Conservation (phyloP, 2,888 invertebrate species). For the Eupithecia dodoneata region DNA sequence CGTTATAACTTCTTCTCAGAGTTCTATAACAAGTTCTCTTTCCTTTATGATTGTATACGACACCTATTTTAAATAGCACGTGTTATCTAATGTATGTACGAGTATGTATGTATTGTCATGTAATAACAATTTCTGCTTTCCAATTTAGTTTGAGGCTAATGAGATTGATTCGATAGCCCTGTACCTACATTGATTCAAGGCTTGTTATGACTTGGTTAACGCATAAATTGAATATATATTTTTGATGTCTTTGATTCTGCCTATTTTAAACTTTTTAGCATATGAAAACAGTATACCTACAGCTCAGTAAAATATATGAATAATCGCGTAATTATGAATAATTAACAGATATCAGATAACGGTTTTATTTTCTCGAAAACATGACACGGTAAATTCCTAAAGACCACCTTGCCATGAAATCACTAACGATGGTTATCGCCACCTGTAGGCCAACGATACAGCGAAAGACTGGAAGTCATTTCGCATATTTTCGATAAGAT, state of each 20-base stretch:
- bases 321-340: background rate
- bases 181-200: background rate
- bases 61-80: slow-evolving; percentile 56
- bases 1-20: slow-evolving; percentile 68
- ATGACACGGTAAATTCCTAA: slow-evolving; percentile 11
- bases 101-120: background rate
- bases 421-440: slow-evolving; percentile 38
- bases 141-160: background rate
- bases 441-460: slow-evolving; percentile 45
- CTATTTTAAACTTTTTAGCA: background rate
- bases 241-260: background rate
- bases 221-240: too few relatives aligned
- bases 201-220: background rate
- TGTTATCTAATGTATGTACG: slow-evolving; percentile 40
- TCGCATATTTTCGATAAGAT: slow-evolving; percentile 55
- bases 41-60: slow-evolving; percentile 60
- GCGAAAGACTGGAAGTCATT: slow-evolving; percentile 43
- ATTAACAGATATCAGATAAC: background rate
- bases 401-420: slow-evolving; percentile 34
- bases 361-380: background rate
- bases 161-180: background rate
- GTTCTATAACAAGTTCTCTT: slow-evolving; percentile 64
- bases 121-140: background rate
- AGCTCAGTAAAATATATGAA: background rate
- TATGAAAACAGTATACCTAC: background rate